phyloP scores from a whole-genome alignment of 2,888 invertebrate genomes.

The Periphyllus acericola region DNA sequence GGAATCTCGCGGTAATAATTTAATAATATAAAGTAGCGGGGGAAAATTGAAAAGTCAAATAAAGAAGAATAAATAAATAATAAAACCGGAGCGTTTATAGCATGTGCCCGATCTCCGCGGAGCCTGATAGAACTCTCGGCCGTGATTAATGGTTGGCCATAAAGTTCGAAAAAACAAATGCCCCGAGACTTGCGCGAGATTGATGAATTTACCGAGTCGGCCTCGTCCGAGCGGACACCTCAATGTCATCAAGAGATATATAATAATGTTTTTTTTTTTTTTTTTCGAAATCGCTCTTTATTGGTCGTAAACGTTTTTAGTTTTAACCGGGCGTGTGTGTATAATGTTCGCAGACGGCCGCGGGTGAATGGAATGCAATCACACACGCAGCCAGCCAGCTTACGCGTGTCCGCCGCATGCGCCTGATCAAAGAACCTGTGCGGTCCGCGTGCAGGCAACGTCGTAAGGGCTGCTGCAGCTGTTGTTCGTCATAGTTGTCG shows the following conservation, averaged over 20 bases:
- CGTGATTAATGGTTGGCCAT: constrained; percentile 57
- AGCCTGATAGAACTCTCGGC: constrained; percentile 28
- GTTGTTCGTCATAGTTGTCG: not conserved
- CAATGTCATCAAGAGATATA: constrained; percentile 53
- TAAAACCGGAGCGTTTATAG: constrained; percentile 59
- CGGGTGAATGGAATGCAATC: constrained; percentile 42
- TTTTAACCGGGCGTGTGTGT: constrained; percentile 29
- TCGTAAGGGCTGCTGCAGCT: constrained; percentile 25
- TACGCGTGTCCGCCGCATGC: constrained; percentile 40
- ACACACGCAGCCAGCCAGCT: not conserved
- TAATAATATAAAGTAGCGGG: constrained; percentile 37
- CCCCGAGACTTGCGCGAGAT: constrained; percentile 57
- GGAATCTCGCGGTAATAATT: constrained; percentile 42
- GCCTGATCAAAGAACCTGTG: constrained; percentile 45
- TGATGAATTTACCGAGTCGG: constrained; percentile 56
- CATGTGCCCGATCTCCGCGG: constrained; percentile 29
- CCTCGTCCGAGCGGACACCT: constrained; percentile 58
- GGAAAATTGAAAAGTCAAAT: constrained; percentile 58
- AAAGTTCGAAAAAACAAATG: constrained; percentile 59
- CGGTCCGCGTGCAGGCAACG: constrained; percentile 26
- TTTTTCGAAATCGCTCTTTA: constrained; percentile 54
- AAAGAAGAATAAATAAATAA: constrained; percentile 61
- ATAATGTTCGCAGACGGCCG: constrained; percentile 38
- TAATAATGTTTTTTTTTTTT: constrained; percentile 30
- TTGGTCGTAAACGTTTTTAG: constrained; percentile 52